Evolutionary conservation across 2,797 vertebrate species (phyloP), one percentile per base, ranked within the genome.

Genomic region (Melanotaenia maccullochi): DNA sequence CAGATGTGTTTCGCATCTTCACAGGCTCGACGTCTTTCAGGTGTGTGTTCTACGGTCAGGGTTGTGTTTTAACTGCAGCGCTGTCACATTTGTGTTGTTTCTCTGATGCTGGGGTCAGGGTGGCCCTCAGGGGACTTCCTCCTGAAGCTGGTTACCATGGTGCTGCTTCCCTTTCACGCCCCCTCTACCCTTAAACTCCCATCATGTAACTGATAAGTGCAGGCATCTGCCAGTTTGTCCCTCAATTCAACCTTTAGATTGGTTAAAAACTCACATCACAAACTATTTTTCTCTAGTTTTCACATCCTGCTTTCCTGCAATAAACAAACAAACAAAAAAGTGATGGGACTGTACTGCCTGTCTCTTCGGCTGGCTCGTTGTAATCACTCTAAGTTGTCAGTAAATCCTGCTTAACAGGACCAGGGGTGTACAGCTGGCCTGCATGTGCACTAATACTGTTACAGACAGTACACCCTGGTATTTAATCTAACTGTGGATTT

Each of bases 401-500:
- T 90, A 92, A 94, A 92, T 91, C 92, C 91, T 73, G 79, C 88
- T 92, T 89, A 89, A 81, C 88, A 63, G 79, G 79, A 81, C 55
- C 91, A 71, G 83, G 77, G 76, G 78, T 81, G 85, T 92, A 78
- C 90, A 91, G 89, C 90, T 91, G 88, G 87, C 78, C 68, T 73
- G 84, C 75, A 86, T 64, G 52, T 58, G 82, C 70, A 71, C 89
- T 93, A 93, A 87, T 83, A 79, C 87, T 76, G 89, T 86, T 81
- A 90, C 78, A 86, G 71, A 87, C 86, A 73, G 81, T 79, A 84
- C 87, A 85, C 82, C 78, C 85, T 85, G 78, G 68, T 88, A 47
- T 91, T 91, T 93, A 90, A 92, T 94, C 89, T 90, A 91, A 89
- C 92, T 86, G 83, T 91, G 91, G 91, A 90, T 93, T 92, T 89